These are phyloP conservation scores for Caerostris darwini DNA, from an alignment of 1,140 invertebrate species.

Conservation along the genomic window DNA sequence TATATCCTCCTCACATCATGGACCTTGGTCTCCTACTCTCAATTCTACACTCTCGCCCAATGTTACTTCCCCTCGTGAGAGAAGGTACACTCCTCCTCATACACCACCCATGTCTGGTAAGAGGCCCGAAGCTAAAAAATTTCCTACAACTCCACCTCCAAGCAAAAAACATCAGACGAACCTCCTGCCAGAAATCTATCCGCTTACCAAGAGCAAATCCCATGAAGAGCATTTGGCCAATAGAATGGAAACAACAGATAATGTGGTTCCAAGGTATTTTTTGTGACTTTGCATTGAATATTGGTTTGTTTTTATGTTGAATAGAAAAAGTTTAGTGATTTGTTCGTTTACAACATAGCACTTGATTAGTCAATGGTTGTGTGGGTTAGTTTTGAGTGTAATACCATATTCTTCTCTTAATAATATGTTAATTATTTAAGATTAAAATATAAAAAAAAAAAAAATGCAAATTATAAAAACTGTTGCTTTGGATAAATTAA, in stretches of 20 bases:
- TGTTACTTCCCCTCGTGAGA: conserved; percentile 79
- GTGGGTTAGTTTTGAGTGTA: no score
- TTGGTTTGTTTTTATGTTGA: no score
- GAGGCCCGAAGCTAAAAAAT: conserved; percentile 83
- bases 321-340: no score
- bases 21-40: conserved; percentile 80
- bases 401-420: no score
- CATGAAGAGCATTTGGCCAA: conserved; percentile 93
- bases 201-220: conserved; percentile 93
- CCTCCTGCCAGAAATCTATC: conserved; percentile 84
- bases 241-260: conserved; percentile 84
- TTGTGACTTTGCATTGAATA: neutral
- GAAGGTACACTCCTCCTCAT: conserved; percentile 84
- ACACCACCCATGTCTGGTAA: conserved; percentile 83
- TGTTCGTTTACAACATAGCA: no score
- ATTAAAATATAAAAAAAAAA: no score
- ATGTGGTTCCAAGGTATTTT: conserved; percentile 79
- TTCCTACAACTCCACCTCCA: conserved; percentile 90
- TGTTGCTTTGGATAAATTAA: no score
- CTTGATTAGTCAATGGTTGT: no score
- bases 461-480: no score
- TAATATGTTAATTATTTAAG: no score
- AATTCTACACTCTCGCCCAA: conserved; percentile 78
- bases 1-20: conserved; percentile 76
- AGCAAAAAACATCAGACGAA: conserved; percentile 87